Evolutionary conservation across 2,888 invertebrate genomes (phyloP).

Genomic region (Aproaerema taeniolella): DNA sequence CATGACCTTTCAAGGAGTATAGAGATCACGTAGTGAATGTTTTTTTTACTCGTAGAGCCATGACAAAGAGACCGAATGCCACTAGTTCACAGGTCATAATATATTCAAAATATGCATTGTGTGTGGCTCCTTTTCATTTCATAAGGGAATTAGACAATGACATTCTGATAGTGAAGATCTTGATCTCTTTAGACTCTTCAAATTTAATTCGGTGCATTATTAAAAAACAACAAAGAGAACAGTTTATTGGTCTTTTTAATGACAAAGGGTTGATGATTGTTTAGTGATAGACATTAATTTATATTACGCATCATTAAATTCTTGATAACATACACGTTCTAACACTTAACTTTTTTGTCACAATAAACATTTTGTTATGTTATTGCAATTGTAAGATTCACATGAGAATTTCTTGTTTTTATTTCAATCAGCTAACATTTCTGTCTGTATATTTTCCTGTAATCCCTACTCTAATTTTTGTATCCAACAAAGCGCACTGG

Average conservation of each 20-base stretch:
- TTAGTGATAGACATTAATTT: conserved; percentile 51
- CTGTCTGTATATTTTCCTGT: not conserved
- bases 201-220: conserved; percentile 35
- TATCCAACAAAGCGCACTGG: conserved; percentile 49
- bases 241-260: conserved; percentile 41
- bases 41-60: conserved; percentile 30
- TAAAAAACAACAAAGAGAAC: conserved; percentile 32
- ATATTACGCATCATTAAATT: conserved; percentile 61
- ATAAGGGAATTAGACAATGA: conserved; percentile 53
- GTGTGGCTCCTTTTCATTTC: conserved; percentile 46
- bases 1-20: conserved; percentile 42
- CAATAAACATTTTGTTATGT: too few species aligned
- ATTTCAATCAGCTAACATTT: conserved; percentile 3
- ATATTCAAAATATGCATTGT: conserved; percentile 72
- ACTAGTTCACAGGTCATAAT: conserved; percentile 63
- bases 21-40: conserved; percentile 27
- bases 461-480: conserved; percentile 36
- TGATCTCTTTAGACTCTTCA: conserved; percentile 31
- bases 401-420: conserved; percentile 32
- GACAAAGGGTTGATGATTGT: conserved; percentile 28
- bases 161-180: conserved; percentile 44
- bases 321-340: conserved; percentile 47
- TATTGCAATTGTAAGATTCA: not conserved
- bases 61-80: conserved; percentile 41
- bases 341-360: not conserved